Conservation (phyloP, 2,797 vertebrate species). For the Apodemus agrarius region DNA sequence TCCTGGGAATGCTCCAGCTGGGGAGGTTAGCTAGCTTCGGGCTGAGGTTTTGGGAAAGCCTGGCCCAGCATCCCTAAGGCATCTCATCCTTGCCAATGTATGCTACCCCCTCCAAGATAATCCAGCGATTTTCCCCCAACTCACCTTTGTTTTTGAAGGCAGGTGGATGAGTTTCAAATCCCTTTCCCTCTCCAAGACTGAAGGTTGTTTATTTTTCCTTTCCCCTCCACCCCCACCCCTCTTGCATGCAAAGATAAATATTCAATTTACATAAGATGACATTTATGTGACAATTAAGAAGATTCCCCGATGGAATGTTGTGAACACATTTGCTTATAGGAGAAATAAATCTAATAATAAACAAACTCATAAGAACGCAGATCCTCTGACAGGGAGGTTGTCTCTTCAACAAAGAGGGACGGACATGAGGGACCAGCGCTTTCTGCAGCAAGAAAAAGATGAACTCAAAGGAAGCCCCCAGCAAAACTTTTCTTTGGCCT, state of each 20-base stretch:
- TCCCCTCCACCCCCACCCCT: not conserved
- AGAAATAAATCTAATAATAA: conserved; percentile 86
- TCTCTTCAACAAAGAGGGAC: conserved; percentile 83
- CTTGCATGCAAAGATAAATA: conserved; percentile 67
- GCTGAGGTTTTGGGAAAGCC: conserved; percentile 38
- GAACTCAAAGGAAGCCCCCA: conserved; percentile 78
- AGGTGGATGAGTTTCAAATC: conserved; percentile 64
- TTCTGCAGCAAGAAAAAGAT: conserved; percentile 84
- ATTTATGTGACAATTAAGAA: conserved; percentile 79
- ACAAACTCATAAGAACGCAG: conserved; percentile 79
- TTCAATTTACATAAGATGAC: conserved; percentile 79
- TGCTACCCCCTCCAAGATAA: conserved; percentile 24
- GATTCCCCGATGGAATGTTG: conserved; percentile 82
- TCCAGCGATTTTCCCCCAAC: conserved; percentile 6
- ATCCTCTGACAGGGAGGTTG: conserved; percentile 82
- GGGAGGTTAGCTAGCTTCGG: conserved; percentile 16
- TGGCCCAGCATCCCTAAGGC: conserved; percentile 14
- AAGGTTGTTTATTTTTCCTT: conserved; percentile 76
- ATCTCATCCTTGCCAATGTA: conserved; percentile 38
- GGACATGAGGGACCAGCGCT: conserved; percentile 82
- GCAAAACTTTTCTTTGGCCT: conserved; percentile 76
- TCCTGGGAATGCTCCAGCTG: conserved; percentile 27
- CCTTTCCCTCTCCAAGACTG: conserved; percentile 74
- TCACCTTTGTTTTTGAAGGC: conserved; percentile 73
- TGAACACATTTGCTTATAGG: conserved; percentile 83